phyloP scores from a whole-genome alignment of 2,888 invertebrate species.

The Lysandra coridon region DNA sequence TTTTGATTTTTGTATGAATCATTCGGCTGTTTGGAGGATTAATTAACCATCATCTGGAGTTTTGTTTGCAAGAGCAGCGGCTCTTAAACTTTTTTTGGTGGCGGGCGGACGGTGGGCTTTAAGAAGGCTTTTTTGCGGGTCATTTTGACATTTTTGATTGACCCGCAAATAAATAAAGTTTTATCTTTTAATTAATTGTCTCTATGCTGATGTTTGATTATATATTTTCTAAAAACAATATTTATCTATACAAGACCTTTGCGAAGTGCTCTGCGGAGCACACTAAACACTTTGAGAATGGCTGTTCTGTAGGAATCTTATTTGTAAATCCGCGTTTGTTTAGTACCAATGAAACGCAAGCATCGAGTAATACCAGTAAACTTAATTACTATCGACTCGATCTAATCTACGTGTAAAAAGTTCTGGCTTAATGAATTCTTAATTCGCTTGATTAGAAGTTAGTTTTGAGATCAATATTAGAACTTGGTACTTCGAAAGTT shows the following conservation, averaged over 20 bases:
- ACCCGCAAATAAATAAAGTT: too few species aligned
- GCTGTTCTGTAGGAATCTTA: neutral
- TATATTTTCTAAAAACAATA: too few species aligned
- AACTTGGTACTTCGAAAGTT: neutral
- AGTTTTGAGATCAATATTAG: neutral
- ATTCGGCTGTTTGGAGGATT: neutral
- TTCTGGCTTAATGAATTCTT: neutral
- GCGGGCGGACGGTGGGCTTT: too few species aligned
- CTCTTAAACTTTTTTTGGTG: too few species aligned
- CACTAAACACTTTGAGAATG: too few species aligned
- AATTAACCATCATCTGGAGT: neutral
- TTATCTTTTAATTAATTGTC: too few species aligned
- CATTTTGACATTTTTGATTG: too few species aligned
- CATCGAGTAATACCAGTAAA: neutral
- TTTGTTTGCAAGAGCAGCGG: neutral
- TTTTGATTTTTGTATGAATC: slow-evolving; percentile 16
- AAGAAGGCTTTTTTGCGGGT: too few species aligned
- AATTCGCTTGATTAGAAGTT: neutral
- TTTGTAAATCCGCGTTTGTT: neutral
- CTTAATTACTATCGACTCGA: neutral
- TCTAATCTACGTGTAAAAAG: neutral
- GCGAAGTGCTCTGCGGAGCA: too few species aligned
- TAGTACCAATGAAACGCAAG: neutral
- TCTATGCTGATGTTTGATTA: too few species aligned
- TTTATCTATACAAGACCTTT: too few species aligned